Evolutionary conservation across 2,113 vertebrate species (phyloP), one percentile per base, ranked within the genome.

Genomic region (Pleuronectes platessa): DNA sequence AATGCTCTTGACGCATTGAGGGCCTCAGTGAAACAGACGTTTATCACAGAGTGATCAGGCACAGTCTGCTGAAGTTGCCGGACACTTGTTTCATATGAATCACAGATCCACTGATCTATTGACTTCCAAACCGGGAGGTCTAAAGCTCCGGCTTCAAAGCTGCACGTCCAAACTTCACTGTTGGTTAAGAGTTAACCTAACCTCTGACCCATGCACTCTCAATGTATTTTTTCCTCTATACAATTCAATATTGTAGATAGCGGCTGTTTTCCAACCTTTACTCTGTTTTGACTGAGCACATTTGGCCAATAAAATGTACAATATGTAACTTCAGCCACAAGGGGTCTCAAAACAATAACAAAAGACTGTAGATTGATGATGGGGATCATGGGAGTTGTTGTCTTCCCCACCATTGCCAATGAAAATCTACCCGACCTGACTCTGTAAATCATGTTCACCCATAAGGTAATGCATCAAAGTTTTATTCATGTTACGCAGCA

Each of bases 1-100:
- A 77, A 64, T 70, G 75, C 73, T 76, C 79, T 78, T 78, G 86
- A 86, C 49, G 66, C 67, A 65, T 88, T 66, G 72, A 83, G 72
- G 81, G 72, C 62, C 47, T 80, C 79, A n/a, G 72, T 67, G 86
- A 86, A 88, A 90, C 75, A 78, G 83, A 86, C 80, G 75, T 85
- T 89, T 63, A 82, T 87, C 85, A 82, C 71, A 42, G 13, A 64
- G 70, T 74, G 78, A 86, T 90, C 88, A 76, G 84, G 82, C 75
- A 82, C 85, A 80, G 77, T 79, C 85, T 71, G 80, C 40, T 76
- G 71, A 78, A 78, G 84, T 72, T 79, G 63, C 73, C 47, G 85
- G 78, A 89, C 88, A 73, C 71, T 72, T 23, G 75, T 58, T 71
- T 67, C 68, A 58, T 45, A 35, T 74, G 81, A 86, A 71, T 88